A percentile compares a stretch with the other conserved stretches of the same genome.
Conservation (phyloP, 2,113 vertebrate genomes). For the Prunella himalayana region DNA sequence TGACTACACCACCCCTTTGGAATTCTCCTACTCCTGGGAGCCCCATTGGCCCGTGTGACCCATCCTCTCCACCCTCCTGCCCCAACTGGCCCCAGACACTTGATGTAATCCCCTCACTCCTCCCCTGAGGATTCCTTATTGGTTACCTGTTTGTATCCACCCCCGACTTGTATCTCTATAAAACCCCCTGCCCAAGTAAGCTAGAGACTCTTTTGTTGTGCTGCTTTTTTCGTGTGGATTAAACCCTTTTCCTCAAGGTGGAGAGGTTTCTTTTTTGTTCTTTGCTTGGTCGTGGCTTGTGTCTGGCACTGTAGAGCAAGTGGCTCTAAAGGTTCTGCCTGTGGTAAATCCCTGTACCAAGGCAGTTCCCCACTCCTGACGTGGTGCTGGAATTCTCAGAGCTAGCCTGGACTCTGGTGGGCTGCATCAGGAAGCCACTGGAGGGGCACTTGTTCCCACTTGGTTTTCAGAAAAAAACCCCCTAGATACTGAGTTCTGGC, state of each 20-base stretch:
- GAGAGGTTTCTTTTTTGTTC: accelerated
- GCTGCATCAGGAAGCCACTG: neutral
- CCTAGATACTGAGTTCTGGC: neutral
- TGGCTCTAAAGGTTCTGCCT: neutral
- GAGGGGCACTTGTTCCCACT: neutral
- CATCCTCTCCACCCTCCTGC: neutral
- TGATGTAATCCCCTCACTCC: neutral
- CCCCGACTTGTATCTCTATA: neutral
- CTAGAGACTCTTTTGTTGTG: too few species aligned
- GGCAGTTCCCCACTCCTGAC: neutral
- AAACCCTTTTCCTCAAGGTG: too few species aligned
- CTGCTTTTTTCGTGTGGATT: accelerated
- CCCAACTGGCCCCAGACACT: neutral
- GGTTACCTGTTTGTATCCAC: neutral
- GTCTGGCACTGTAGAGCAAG: neutral
- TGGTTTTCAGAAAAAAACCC: neutral
- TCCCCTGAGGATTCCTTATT: neutral
- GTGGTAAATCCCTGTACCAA: neutral
- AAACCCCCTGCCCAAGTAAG: accelerated
- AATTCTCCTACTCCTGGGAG: neutral
- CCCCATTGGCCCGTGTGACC: neutral
- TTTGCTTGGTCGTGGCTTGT: accelerated
- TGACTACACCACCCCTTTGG: neutral
- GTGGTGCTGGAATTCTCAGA: neutral
- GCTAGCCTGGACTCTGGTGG: neutral